Evolutionary conservation across 1,140 invertebrate genomes (phyloP).

Genomic region (Eubasilissa regina): DNA sequence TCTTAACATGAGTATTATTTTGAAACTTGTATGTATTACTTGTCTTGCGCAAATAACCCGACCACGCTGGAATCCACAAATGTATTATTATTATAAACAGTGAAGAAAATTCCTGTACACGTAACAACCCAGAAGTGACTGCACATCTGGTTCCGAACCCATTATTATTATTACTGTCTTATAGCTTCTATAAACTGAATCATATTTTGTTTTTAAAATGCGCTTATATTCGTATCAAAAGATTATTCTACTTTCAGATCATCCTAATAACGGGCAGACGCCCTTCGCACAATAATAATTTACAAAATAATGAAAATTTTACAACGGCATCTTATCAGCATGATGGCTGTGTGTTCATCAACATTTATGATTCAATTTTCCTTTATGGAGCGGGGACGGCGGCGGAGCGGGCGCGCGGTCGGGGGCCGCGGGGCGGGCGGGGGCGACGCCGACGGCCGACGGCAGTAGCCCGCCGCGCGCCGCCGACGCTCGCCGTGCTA

Average conservation of each 20-base stretch:
- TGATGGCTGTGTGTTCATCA: conserved; percentile 60
- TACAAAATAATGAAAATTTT: conserved; percentile 59
- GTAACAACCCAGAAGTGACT: too few relatives aligned
- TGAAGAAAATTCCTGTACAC: too few relatives aligned
- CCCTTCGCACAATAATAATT: conserved; percentile 29
- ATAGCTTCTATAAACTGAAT: too few relatives aligned
- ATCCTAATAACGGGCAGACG: neutral
- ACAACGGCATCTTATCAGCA: conserved; percentile 60
- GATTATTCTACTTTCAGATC: neutral
- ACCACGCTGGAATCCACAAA: too few relatives aligned
- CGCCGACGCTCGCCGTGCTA: conserved; percentile 3
- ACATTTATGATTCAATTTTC: conserved; percentile 61
- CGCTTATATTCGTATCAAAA: too few relatives aligned
- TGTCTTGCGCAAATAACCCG: too few relatives aligned
- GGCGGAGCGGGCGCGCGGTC: neutral
- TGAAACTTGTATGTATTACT: too few relatives aligned
- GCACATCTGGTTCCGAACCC: too few relatives aligned
- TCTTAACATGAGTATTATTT: too few relatives aligned
- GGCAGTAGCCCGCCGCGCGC: conserved; percentile 32
- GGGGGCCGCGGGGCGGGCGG: conserved; percentile 21
- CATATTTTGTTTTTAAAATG: too few relatives aligned
- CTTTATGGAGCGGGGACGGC: conserved; percentile 46
- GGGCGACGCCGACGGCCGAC: conserved; percentile 7
- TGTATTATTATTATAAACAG: too few relatives aligned
- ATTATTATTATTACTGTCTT: too few relatives aligned